Evolutionary conservation across 1,140 invertebrate genomes (phyloP).

Genomic region (Euura lappo): DNA sequence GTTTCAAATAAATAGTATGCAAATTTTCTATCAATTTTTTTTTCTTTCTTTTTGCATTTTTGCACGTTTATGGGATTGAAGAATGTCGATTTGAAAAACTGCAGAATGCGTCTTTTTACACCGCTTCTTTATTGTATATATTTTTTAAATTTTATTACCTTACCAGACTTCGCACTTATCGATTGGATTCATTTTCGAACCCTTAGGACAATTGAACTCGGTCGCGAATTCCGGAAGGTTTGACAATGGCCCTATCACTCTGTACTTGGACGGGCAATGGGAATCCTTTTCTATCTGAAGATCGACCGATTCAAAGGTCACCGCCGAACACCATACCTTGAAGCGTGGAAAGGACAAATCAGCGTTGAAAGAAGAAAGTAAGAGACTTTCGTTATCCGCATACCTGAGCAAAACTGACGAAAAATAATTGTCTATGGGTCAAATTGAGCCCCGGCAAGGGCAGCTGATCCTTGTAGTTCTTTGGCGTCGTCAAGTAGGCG

Average conservation of each 20-base stretch:
- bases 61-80: too few species aligned
- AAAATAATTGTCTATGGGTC: slow-evolving; percentile 90
- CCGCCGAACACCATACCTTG: slow-evolving; percentile 87
- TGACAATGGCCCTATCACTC: slow-evolving; percentile 88
- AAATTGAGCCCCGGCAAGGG: slow-evolving; percentile 81
- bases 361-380: slow-evolving; percentile 11
- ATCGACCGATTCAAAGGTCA: slow-evolving; percentile 74
- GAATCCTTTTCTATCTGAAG: slow-evolving; percentile 87
- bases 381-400: slow-evolving; percentile 5
- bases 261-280: slow-evolving; percentile 77
- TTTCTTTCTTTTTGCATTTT: too few species aligned
- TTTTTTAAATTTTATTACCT: slow-evolving; percentile 24
- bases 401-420: slow-evolving; percentile 91
- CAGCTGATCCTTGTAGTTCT: slow-evolving; percentile 60
- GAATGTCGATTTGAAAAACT: too few species aligned
- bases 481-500: slow-evolving; percentile 73
- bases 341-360: slow-evolving; percentile 24
- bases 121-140: too few species aligned
- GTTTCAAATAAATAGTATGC: too few species aligned
- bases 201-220: slow-evolving; percentile 82
- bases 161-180: slow-evolving; percentile 95
- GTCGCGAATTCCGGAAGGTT: slow-evolving; percentile 89
- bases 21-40: too few species aligned
- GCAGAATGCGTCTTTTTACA: too few species aligned
- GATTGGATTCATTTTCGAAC: slow-evolving; percentile 86